phyloP scores from a whole-genome alignment of 2,888 invertebrate genomes.

The Falcaria lacertinaria region DNA sequence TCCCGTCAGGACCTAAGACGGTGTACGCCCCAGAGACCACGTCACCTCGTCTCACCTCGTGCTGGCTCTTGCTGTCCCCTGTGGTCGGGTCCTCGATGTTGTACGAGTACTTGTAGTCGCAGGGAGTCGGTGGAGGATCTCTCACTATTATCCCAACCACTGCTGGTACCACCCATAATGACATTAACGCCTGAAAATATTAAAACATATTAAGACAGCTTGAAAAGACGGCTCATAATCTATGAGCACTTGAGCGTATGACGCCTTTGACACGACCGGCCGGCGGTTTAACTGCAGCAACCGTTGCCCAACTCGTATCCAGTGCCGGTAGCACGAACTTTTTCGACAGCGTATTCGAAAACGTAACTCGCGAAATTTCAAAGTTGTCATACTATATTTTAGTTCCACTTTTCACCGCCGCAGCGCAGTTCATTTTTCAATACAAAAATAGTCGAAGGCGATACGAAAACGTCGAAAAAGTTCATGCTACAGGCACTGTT shows the following conservation, averaged over 20 bases:
- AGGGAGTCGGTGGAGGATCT: conserved; percentile 52
- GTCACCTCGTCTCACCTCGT: conserved; percentile 60
- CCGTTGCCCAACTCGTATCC: not conserved
- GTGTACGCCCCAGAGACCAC: conserved; percentile 64
- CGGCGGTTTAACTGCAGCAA: not conserved
- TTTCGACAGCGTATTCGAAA: too few relatives aligned
- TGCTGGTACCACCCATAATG: conserved; percentile 34
- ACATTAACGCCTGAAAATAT: conserved; percentile 28
- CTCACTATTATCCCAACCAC: conserved; percentile 55
- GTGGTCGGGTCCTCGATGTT: conserved; percentile 75
- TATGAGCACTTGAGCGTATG: not conserved
- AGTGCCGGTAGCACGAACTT: too few relatives aligned
- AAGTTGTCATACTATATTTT: too few relatives aligned
- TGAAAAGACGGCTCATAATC: not conserved
- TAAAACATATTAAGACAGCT: not conserved
- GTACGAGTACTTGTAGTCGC: conserved; percentile 69
- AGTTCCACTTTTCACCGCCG: too few relatives aligned
- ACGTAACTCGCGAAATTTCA: too few relatives aligned
- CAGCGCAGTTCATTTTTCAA: too few relatives aligned
- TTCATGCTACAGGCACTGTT: too few relatives aligned
- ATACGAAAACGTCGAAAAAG: too few relatives aligned
- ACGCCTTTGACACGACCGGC: not conserved
- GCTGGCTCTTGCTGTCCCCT: conserved; percentile 66
- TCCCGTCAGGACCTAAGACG: conserved; percentile 67
- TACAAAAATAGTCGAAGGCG: too few relatives aligned